Percentiles rank a stretch among this genome's conserved stretches.
Evolutionary conservation across 2,888 invertebrate genomes (phyloP).

Genomic region (Drosophila mimetica): DNA sequence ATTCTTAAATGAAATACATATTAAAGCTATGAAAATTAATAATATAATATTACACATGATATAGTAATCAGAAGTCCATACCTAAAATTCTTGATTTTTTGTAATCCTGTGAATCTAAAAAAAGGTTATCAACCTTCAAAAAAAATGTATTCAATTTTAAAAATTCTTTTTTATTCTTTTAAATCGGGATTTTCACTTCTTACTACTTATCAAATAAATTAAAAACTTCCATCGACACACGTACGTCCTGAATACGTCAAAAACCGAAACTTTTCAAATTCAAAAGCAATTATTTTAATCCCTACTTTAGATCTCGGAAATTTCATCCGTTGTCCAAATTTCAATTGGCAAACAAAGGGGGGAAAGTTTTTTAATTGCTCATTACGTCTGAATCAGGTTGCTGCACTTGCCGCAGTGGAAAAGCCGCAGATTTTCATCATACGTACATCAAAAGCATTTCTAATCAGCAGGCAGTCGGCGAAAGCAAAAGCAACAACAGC

Average conservation of each 20-base stretch:
- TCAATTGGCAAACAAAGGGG: slow-evolving; percentile 32
- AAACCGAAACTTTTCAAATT: not conserved
- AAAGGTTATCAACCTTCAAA: too few species aligned
- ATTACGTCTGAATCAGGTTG: slow-evolving; percentile 68
- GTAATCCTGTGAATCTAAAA: too few species aligned
- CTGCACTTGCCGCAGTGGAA: slow-evolving; percentile 57
- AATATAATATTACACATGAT: too few species aligned
- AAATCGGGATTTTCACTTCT: too few species aligned
- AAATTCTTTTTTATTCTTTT: too few species aligned
- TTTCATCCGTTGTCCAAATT: slow-evolving; percentile 19
- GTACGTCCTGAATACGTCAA: not conserved
- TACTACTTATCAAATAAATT: not conserved
- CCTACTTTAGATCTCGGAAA: slow-evolving; percentile 8
- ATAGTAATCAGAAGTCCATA: too few species aligned
- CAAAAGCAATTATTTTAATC: slow-evolving; percentile 20
- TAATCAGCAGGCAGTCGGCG: slow-evolving; percentile 53
- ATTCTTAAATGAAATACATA: too few species aligned
- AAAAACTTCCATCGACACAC: not conserved
- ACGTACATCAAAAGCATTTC: slow-evolving; percentile 66
- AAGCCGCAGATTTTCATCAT: slow-evolving; percentile 62
- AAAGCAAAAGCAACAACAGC: slow-evolving; percentile 16
- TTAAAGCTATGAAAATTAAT: too few species aligned
- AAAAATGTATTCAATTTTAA: too few species aligned
- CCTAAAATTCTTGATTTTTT: too few species aligned
- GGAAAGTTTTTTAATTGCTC: slow-evolving; percentile 70